A percentile compares a stretch with the other conserved stretches of the same genome.
phyloP scores from a whole-genome alignment of 2,888 invertebrate species.

The Pseudococcus viburni region DNA sequence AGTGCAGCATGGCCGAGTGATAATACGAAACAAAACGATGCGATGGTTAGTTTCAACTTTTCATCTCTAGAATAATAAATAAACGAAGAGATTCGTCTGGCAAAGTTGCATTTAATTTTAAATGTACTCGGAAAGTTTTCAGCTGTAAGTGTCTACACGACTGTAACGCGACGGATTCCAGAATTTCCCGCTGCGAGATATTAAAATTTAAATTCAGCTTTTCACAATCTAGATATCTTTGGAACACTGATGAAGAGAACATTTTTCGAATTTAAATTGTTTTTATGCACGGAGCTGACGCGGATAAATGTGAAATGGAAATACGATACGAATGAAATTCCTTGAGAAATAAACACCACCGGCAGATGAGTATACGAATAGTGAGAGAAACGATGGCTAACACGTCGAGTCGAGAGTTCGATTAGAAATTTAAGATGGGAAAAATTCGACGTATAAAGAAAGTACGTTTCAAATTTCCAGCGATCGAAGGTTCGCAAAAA shows the following conservation, averaged over 20 bases:
- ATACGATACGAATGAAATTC: neutral
- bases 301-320: neutral
- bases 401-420: too few species aligned
- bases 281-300: neutral
- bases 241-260: neutral
- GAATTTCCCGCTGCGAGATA: neutral
- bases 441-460: too few species aligned
- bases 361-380: too few species aligned
- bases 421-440: too few species aligned
- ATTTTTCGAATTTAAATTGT: neutral
- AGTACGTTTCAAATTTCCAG: too few species aligned
- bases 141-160: neutral
- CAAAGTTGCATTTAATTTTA: conserved; percentile 14
- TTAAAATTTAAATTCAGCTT: conserved; percentile 7
- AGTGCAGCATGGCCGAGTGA: neutral
- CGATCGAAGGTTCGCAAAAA: too few species aligned
- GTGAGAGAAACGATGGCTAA: too few species aligned
- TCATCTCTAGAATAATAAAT: conserved; percentile 7
- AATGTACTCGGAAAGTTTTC: neutral
- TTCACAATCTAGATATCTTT: neutral
- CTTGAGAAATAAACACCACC: neutral
- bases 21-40: conserved; percentile 8
- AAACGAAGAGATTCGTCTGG: conserved; percentile 5
- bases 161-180: neutral
- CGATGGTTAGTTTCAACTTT: conserved; percentile 14